These are phyloP conservation scores for Antheraea mylitta DNA, from an alignment of 1,140 invertebrate species.

Conservation along the genomic window DNA sequence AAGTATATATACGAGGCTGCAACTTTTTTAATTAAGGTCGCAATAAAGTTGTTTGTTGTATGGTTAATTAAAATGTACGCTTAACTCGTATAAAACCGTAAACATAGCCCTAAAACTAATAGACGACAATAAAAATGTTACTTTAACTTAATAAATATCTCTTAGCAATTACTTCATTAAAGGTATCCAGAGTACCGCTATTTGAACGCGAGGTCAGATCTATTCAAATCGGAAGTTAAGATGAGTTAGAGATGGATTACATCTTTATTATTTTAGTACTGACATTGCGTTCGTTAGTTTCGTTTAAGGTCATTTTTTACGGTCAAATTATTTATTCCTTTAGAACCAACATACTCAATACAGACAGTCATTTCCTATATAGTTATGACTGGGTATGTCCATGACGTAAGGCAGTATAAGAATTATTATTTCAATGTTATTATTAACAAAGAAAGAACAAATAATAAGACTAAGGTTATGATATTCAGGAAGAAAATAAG, in stretches of 20 bases:
- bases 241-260: background rate
- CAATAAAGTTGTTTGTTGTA: conserved; percentile 4
- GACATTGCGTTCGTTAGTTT: background rate
- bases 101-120: conserved; percentile 14
- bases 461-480: too few species aligned
- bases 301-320: background rate
- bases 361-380: too few species aligned
- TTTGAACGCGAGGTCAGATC: background rate
- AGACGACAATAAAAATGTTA: conserved; percentile 13
- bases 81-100: conserved; percentile 3
- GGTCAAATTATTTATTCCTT: too few species aligned
- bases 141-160: conserved; percentile 14
- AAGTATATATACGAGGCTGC: background rate
- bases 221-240: background rate
- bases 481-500: too few species aligned
- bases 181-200: conserved; percentile 3
- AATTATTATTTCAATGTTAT: too few species aligned
- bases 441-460: too few species aligned
- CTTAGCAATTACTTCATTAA: conserved; percentile 7
- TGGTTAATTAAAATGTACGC: conserved; percentile 15
- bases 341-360: too few species aligned
- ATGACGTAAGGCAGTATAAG: too few species aligned
- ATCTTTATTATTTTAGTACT: background rate
- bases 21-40: conserved; percentile 10
- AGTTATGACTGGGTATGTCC: too few species aligned